Base-by-base conservation (phyloP, 1,140 invertebrate species). In the Temnothorax longispinosus region DNA sequence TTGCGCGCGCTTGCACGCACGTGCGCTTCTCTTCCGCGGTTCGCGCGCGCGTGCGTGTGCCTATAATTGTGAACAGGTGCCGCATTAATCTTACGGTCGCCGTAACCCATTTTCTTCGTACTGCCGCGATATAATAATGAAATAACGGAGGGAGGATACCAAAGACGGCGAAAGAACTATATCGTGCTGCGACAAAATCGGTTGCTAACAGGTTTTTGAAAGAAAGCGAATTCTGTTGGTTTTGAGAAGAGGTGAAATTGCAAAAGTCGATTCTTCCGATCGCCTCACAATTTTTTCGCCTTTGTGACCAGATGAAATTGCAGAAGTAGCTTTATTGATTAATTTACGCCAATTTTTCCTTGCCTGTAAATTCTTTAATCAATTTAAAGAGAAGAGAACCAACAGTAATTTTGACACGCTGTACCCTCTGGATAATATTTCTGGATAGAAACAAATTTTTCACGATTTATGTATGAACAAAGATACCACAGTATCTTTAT, bases 21-120 rank as follows among this genome's bases (percentile, higher is more conserved):
- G 75, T 65, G 54, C 78, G 38, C 38, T 27, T 35, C 41, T 78
- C 75, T 81, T 81, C 86, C 80, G 80, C 54, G 67, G 32, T 84
- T 32, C 75, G 85, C 88, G 74, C 32, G 27, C 47, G 13, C 41
- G 64, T 27, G 74, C 47, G 85, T 35, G 62, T 87, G 88, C 85
- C 85, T 88, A 90, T 92, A 93, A 93, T 93, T 93, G 92, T 91
- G 78, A 90, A 89, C 92, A 93, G 91, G 92, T 93, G 91, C 91
- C 90, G 89, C 92, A 94, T 93, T 93, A 94, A 94, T 94, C 92
- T 94, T 92, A 69, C 90, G 76, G 86, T 87, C 92, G 90, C 88
- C 82, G 91, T 90, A 93, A 92, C 90, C 92, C 72, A 91, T 93
- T 93, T 94, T 89, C 87, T 88, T 88, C 77, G 72, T 72, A 75